Evolutionary conservation across 2,888 invertebrate genomes (phyloP).

Genomic region (Lasius fuliginosus): DNA sequence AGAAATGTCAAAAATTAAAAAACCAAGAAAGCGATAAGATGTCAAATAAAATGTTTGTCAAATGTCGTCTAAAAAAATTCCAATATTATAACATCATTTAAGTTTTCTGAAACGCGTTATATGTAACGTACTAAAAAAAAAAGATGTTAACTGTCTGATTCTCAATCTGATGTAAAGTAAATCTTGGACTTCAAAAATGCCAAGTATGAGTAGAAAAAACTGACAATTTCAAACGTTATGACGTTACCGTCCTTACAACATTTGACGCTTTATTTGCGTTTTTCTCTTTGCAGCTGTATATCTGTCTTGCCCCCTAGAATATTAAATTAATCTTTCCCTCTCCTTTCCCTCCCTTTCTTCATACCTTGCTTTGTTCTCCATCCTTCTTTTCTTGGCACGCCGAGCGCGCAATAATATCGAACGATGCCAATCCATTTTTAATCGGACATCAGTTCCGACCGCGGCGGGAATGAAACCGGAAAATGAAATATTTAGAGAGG

Average conservation of each 20-base stretch:
- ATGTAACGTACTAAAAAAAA: not conserved
- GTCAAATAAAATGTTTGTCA: not conserved
- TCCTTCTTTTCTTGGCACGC: not conserved
- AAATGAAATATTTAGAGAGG: constrained; percentile 70
- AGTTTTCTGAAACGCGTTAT: not conserved
- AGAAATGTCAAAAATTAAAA: not conserved
- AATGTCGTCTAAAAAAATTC: not conserved
- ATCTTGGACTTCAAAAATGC: not conserved
- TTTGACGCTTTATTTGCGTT: not conserved
- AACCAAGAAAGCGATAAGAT: not conserved
- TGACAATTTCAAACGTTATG: not conserved
- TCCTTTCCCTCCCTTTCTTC: not conserved
- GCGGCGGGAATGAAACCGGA: constrained; percentile 20
- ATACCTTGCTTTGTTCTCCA: not conserved
- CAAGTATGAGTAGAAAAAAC: not conserved
- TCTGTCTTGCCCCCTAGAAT: not conserved
- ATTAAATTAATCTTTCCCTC: not conserved
- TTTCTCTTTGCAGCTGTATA: not conserved
- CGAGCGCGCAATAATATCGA: constrained; percentile 15
- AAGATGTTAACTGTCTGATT: not conserved
- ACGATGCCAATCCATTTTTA: constrained; percentile 7
- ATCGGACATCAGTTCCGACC: constrained; percentile 27
- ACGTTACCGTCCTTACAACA: not conserved
- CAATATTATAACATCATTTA: not conserved
- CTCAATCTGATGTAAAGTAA: not conserved